Evolutionary conservation across 2,113 vertebrate genomes (phyloP).

Genomic region (Phalacrocorax brasilianus): DNA sequence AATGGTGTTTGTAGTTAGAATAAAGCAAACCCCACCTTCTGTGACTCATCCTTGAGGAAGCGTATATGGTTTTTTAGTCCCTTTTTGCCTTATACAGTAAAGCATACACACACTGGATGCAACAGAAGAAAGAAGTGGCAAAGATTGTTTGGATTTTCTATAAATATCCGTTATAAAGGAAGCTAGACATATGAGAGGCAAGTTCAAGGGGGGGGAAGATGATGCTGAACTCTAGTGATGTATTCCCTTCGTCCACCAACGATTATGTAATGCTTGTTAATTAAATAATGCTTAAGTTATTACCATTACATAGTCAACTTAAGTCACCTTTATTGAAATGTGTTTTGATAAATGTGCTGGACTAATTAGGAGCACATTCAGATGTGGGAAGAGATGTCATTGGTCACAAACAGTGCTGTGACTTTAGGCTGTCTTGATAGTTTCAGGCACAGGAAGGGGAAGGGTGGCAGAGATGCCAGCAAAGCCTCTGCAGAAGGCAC

Average conservation of each 20-base stretch:
- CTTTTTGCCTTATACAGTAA: not conserved
- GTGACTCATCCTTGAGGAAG: not conserved
- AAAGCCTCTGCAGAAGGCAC: not conserved
- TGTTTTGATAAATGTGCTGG: not conserved
- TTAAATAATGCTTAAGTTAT: not conserved
- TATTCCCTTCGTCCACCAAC: rapidly evolving
- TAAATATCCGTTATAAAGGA: not conserved
- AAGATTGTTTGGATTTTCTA: not conserved
- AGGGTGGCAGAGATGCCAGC: not conserved
- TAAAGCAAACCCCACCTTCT: not conserved
- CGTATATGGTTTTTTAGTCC: not conserved
- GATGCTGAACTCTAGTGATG: not conserved
- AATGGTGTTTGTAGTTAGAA: not conserved
- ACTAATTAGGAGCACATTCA: not conserved
- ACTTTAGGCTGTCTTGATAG: not conserved
- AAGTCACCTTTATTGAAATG: not conserved
- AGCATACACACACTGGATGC: too few species aligned
- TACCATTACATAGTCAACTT: not conserved
- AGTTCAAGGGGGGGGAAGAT: not conserved
- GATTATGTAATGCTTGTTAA: not conserved
- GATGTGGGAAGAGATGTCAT: not conserved
- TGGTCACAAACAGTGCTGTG: not conserved
- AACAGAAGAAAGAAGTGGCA: not conserved
- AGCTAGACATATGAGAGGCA: not conserved
- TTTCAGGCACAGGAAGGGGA: not conserved